These are phyloP conservation scores for Agriopis leucophaearia DNA, from an alignment of 2,888 invertebrate species.

Conservation along the genomic window DNA sequence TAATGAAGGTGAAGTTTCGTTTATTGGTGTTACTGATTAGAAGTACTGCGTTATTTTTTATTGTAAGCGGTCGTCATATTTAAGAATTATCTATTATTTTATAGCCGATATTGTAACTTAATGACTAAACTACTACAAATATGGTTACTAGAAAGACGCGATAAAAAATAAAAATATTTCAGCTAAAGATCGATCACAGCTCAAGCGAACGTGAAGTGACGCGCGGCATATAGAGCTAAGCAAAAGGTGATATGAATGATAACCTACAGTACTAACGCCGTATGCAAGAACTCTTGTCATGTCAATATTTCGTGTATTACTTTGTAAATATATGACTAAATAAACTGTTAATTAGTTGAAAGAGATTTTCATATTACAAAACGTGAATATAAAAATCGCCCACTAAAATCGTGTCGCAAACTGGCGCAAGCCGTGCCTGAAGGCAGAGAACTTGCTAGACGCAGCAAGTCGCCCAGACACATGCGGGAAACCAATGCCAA, in stretches of 20 bases:
- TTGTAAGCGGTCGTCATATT: conserved; percentile 57
- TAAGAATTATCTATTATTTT: conserved; percentile 57
- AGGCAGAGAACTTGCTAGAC: conserved; percentile 80
- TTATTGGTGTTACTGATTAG: conserved; percentile 35
- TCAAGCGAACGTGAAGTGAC: conserved; percentile 76
- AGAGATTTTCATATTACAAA: conserved; percentile 81
- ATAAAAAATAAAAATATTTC: conserved; percentile 61
- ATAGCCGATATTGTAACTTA: conserved; percentile 71
- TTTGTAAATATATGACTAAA: conserved; percentile 40
- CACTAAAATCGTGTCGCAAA: conserved; percentile 76
- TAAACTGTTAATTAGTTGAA: conserved; percentile 75
- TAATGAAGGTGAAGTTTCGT: conserved; percentile 36
- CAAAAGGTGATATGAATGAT: conserved; percentile 74
- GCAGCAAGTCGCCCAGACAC: conserved; percentile 84
- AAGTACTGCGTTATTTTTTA: conserved; percentile 52
- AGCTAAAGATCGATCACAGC: conserved; percentile 78
- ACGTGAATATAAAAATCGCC: conserved; percentile 80
- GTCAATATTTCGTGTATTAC: conserved; percentile 33
- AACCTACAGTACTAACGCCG: conserved; percentile 56
- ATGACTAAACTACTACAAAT: conserved; percentile 72
- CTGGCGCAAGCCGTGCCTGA: conserved; percentile 75
- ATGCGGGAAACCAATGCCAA: conserved; percentile 58
- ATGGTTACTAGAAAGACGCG: conserved; percentile 63
- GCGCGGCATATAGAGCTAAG: conserved; percentile 66
- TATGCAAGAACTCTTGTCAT: conserved; percentile 39